Evolutionary conservation across 1,140 invertebrate species (phyloP).

Genomic region (Halotydeus destructor): DNA sequence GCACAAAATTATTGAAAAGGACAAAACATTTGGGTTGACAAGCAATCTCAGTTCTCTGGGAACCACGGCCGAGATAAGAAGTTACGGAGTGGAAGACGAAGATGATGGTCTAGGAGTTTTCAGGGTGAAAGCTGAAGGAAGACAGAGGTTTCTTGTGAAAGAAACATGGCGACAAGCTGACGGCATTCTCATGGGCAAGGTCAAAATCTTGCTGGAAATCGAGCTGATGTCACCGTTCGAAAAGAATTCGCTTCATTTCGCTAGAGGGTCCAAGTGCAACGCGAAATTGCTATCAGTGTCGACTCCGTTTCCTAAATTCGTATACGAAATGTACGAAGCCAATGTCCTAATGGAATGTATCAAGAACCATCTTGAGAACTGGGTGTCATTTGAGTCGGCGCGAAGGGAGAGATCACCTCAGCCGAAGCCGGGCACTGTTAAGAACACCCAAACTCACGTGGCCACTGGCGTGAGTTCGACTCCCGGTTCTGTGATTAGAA

Average conservation of each 20-base stretch:
- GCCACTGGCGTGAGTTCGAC: neutral
- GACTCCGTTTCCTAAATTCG: conserved; percentile 22
- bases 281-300: conserved; percentile 14
- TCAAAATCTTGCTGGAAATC: conserved; percentile 42
- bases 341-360: conserved; percentile 8
- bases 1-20: conserved; percentile 30
- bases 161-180: conserved; percentile 24
- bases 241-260: conserved; percentile 12
- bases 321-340: conserved; percentile 20
- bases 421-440: neutral
- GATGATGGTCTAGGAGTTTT: conserved; percentile 21
- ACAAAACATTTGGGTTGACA: conserved; percentile 38
- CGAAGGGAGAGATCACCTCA: neutral
- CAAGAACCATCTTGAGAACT: conserved; percentile 1
- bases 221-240: conserved; percentile 26
- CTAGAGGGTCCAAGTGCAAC: neutral
- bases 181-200: conserved; percentile 25
- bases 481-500: neutral
- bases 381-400: neutral
- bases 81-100: conserved; percentile 32
- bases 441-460: neutral
- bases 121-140: conserved; percentile 35
- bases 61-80: conserved; percentile 48
- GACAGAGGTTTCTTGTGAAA: conserved; percentile 40
- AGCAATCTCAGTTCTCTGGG: conserved; percentile 27